Conservation (phyloP, 2,113 vertebrate species). For the Microtus oregoni region DNA sequence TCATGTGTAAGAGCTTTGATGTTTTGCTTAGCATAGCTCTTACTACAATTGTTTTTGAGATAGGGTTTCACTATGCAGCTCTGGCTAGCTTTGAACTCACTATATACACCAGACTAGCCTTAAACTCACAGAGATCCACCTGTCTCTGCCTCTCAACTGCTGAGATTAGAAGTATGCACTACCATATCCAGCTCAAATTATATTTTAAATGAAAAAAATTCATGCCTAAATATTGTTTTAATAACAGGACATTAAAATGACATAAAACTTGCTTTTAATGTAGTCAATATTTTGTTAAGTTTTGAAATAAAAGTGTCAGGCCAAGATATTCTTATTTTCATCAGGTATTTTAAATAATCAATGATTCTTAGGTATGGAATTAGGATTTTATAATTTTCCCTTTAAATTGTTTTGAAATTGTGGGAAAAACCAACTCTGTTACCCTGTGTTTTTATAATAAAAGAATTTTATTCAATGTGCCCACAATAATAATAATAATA, state of each 20-base stretch:
- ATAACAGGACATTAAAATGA: not conserved
- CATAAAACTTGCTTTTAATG: not conserved
- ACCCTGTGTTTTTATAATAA: conserved; percentile 10
- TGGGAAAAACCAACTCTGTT: not conserved
- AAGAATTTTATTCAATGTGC: not conserved
- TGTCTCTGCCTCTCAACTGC: not conserved
- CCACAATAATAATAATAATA: not conserved
- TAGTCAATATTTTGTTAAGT: conserved; percentile 2
- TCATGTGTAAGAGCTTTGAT: not conserved
- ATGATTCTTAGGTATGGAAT: not conserved
- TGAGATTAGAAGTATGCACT: not conserved
- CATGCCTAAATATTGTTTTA: conserved; percentile 29
- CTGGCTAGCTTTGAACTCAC: not conserved
- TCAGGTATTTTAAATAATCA: not conserved
- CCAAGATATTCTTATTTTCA: not conserved
- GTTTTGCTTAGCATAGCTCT: not conserved
- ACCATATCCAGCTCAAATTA: not conserved
- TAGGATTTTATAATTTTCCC: not conserved
- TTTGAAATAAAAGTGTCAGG: not conserved
- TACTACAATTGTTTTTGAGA: not conserved
- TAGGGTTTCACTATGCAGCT: not conserved
- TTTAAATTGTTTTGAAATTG: conserved; percentile 6
- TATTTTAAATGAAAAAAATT: conserved; percentile 44
- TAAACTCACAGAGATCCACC: not conserved
- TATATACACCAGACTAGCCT: not conserved